phyloP scores from a whole-genome alignment of 2,888 invertebrate species.

The Bugulina stolonifera region DNA sequence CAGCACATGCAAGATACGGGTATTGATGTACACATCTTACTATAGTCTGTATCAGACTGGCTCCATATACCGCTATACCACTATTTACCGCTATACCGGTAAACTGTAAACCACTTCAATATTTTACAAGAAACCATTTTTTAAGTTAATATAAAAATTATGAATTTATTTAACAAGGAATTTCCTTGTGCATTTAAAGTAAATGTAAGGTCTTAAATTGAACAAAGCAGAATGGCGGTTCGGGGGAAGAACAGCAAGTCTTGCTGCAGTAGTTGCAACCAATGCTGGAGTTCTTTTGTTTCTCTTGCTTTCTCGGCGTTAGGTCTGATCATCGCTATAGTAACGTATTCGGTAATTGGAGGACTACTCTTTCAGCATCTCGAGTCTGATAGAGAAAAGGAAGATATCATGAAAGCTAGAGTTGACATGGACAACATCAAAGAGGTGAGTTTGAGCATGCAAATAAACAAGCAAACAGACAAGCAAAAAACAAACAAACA shows the following conservation, averaged over 20 bases:
- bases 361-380: background rate
- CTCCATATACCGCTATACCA: no score
- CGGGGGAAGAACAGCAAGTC: background rate
- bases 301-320: slow-evolving; percentile 5
- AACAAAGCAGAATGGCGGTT: background rate
- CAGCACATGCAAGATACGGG: no score
- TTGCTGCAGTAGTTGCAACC: background rate
- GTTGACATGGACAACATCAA: background rate
- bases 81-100: no score
- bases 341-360: background rate
- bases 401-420: background rate
- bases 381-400: background rate
- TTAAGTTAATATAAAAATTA: no score
- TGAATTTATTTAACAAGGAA: no score
- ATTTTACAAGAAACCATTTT: no score
- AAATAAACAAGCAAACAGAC: no score
- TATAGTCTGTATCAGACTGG: no score
- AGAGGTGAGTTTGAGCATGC: slow-evolving; percentile 12
- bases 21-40: no score
- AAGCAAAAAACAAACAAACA: no score
- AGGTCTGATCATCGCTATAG: background rate
- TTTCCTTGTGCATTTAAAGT: no score
- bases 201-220: background rate
- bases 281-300: slow-evolving; percentile 1
- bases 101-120: no score